These are phyloP conservation scores for Chaetops frenatus DNA, from an alignment of 2,113 vertebrate species.

Conservation along the genomic window DNA sequence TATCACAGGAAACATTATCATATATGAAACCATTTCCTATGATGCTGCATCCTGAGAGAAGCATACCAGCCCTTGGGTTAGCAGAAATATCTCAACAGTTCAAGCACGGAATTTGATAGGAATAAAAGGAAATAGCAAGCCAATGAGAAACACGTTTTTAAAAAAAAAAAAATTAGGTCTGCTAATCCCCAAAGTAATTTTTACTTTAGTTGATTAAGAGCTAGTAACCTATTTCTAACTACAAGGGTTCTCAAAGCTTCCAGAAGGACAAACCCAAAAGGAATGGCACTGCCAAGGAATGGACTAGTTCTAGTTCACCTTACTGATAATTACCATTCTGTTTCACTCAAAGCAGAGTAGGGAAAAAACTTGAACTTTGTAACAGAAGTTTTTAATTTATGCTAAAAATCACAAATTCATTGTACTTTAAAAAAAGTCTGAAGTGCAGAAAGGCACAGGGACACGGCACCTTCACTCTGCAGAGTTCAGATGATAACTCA, in stretches of 20 bases:
- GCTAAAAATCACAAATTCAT: not conserved
- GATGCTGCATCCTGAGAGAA: not conserved
- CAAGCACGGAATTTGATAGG: not conserved
- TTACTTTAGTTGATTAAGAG: constrained; percentile 38
- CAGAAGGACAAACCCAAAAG: constrained; percentile 45
- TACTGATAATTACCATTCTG: not conserved
- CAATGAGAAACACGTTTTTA: not conserved
- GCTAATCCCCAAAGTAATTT: constrained; percentile 28
- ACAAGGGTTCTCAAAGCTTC: constrained; percentile 6
- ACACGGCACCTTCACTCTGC: fast-evolving
- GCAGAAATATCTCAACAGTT: not conserved
- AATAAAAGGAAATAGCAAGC: not conserved
- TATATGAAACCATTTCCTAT: not conserved
- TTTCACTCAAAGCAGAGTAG: not conserved
- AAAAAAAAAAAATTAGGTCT: not conserved
- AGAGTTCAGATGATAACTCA: not conserved
- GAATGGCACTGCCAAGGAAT: not conserved
- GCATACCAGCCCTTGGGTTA: not conserved
- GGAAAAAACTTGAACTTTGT: not conserved
- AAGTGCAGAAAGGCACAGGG: not conserved
- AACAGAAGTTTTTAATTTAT: not conserved
- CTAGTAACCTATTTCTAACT: constrained; percentile 46
- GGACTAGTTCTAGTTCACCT: not conserved
- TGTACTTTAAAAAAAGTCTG: not conserved
- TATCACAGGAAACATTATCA: not conserved